Conservation (phyloP, 2,888 invertebrate species). For the Euclidia mi region DNA sequence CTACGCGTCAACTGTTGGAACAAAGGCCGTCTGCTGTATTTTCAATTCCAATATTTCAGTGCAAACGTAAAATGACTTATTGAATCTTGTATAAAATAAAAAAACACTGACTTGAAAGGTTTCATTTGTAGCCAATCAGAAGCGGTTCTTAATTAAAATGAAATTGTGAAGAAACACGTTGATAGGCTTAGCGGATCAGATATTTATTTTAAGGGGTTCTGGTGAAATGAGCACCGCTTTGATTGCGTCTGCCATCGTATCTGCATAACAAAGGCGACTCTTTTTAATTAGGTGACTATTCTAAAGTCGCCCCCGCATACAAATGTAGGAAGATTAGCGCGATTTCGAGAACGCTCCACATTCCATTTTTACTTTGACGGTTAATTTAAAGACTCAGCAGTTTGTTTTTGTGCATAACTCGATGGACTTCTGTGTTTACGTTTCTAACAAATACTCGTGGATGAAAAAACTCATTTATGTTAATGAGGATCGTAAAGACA, state of each 20-base stretch:
- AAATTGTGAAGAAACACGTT: conserved; percentile 54
- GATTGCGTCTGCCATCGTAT: conserved; percentile 74
- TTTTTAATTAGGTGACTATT: conserved; percentile 85
- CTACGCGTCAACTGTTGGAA: neutral
- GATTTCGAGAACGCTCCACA: conserved; percentile 61
- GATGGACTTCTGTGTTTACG: conserved; percentile 50
- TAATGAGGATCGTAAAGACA: too few relatives aligned
- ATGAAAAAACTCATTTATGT: too few relatives aligned
- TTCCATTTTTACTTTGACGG: conserved; percentile 70
- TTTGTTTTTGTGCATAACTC: conserved; percentile 68
- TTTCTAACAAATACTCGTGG: conserved; percentile 24
- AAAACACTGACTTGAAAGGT: conserved; percentile 50
- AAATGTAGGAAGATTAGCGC: conserved; percentile 78
- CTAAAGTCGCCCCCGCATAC: conserved; percentile 75
- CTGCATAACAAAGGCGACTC: conserved; percentile 83
- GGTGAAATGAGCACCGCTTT: conserved; percentile 65
- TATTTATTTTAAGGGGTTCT: conserved; percentile 75
- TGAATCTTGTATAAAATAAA: conserved; percentile 24
- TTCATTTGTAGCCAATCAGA: conserved; percentile 52
- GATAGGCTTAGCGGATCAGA: conserved; percentile 59
- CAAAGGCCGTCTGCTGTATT: neutral
- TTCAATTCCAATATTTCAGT: conserved; percentile 8
- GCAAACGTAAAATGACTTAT: conserved; percentile 8
- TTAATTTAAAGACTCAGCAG: conserved; percentile 58
- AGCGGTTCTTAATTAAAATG: conserved; percentile 65